Base-by-base conservation (phyloP, 2,888 invertebrate species). In the Lithophane ornitopus region DNA sequence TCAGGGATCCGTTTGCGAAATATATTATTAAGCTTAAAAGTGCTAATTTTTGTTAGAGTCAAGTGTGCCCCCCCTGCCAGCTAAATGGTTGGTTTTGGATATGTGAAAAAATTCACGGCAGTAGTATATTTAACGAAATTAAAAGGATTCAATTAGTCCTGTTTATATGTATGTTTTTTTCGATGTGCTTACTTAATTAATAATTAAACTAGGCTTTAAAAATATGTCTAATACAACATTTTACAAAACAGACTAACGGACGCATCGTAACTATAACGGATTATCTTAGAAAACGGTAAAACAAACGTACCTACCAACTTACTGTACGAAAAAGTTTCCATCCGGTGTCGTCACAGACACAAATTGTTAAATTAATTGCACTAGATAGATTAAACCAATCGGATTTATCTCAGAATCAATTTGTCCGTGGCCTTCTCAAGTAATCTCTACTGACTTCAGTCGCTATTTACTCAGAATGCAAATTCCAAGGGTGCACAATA, bases 401-500 rank as follows among this genome's bases (percentile, higher is more conserved):
- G 7, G n/a, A 12, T 62, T 44, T 74, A 44, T 26, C 34, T 46
- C 0, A 54, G 12, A 26, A 59, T 44, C 41, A 0, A 41, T 41
- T 41, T 62, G 44, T 11, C 14, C 14, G 28, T 28, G 11, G 22
- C 28, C 7, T 44, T 65, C 26, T 59, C 46, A 44, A 59, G 14
- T 46, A 71, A 67, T 56, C 19, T 39, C 26, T 26, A 34, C 41
- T 39, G 62, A 52, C 34, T 72, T 63, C 28, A 26, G n/a, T 49
- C 8, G 9, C n/a, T 41, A 63, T 69, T 63, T 65, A 34, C 3
- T n/a, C 16, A 7, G 34, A 44, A 78, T 68, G 52, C 61, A 52
- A 78, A 63, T 61, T 68, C 11, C 41, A 71, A 28, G 44, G 34
- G 39, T 67, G 46, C 54, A 63, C 56, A 77, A 46, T 76, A 62